These are phyloP conservation scores for Macroramphosus scolopax DNA, from an alignment of 2,797 vertebrate species.

Conservation along the genomic window DNA sequence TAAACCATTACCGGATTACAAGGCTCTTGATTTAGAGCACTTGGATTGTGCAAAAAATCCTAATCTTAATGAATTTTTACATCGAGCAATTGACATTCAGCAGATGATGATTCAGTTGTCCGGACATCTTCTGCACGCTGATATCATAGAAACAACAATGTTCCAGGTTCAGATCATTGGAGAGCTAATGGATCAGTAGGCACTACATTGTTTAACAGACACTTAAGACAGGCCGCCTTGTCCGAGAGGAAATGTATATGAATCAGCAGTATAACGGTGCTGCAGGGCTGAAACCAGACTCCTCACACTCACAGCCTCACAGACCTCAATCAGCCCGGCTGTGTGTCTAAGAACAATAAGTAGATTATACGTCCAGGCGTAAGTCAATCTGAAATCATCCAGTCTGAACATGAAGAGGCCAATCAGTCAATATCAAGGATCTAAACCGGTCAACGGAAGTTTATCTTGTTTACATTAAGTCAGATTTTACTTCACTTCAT, in stretches of 20 bases:
- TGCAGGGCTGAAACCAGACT: slow-evolving; percentile 63
- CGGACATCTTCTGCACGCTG: too few relatives aligned
- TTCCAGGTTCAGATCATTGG: slow-evolving; percentile 14
- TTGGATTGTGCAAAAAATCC: background rate
- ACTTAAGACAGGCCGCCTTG: slow-evolving; percentile 30
- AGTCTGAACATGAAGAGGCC: too few relatives aligned
- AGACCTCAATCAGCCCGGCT: slow-evolving; percentile 46
- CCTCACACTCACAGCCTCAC: slow-evolving; percentile 57
- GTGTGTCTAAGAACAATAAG: too few relatives aligned
- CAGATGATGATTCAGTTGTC: too few relatives aligned
- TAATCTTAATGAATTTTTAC: too few relatives aligned
- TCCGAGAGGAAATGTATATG: slow-evolving; percentile 43
- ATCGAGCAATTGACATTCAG: too few relatives aligned
- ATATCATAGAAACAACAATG: slow-evolving; percentile 1
- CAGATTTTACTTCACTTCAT: too few relatives aligned
- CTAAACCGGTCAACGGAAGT: too few relatives aligned
- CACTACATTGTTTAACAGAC: slow-evolving; percentile 25
- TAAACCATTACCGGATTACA: background rate
- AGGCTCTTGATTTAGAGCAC: slow-evolving; percentile 5
- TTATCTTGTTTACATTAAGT: too few relatives aligned
- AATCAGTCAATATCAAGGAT: too few relatives aligned
- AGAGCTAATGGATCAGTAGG: slow-evolving; percentile 30
- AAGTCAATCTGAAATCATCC: too few relatives aligned
- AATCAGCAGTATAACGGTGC: slow-evolving; percentile 67
- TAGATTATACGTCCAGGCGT: too few relatives aligned